Base-by-base conservation (phyloP, 2,888 invertebrate species). In the Nasonovia ribisnigri region DNA sequence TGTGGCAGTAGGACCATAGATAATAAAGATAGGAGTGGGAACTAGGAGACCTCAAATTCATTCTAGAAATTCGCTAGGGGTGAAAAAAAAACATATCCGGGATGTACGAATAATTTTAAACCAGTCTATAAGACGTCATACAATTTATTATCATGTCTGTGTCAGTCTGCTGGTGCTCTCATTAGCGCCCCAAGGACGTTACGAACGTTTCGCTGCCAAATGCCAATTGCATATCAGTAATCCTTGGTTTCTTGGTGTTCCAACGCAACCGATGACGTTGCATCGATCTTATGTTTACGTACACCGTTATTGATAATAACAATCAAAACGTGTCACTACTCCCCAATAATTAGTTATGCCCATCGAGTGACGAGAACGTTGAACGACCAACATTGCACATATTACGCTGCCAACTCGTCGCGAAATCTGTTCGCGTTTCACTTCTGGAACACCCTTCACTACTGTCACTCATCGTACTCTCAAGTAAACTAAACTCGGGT, bases 321-420 rank as follows among this genome's bases (percentile, higher is more conserved):
- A 86, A 93, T 90, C 90, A 90, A 60, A 93, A 93, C 93, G 93
- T 93, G 93, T 90, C 93, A 90, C 48, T n/a, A 51, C 36, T 54
- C 20, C 3, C 2, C 29, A 88, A 87, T 95, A 77, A 16, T n/a
- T 77, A 77, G 20, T 16, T 20, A 13, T 6, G 36, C 36, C 36
- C 36, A 77, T 4, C 77, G 2, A 36, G 16, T 77, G 20, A 77
- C 36, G 36, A 20, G 20, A 6, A 60, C 46, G 10, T 11, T 46
- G 46, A 11, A 42, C 77, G 8, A 77, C 20, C 77, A 77, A 77
- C 77, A 8, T 42, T 6, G 77, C 77, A 77, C 36, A 36, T 77
- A 77, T 77, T 77, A 77, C 77, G 36, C 20, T 77, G 36, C 8
- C 20, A 77, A n/a, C 36, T 13, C n/a, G 54, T 13, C 84, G 86